Conservation (phyloP, 1,140 invertebrate species). For the Bradysia coprophila region DNA sequence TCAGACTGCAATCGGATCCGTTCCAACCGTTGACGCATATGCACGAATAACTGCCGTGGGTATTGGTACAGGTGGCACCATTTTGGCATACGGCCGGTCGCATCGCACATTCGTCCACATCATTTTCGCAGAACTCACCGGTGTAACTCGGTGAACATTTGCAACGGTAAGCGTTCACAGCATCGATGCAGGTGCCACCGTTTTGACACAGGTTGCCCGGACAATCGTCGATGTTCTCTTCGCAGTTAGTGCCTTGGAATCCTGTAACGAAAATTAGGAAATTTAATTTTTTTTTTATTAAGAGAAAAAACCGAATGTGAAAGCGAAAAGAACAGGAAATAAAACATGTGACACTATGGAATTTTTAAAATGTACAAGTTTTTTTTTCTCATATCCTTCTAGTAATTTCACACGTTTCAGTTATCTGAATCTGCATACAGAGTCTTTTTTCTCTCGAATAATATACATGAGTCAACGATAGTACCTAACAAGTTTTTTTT, state of each 20-base stretch:
- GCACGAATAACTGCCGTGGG: constrained; percentile 75
- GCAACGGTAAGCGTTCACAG: constrained; percentile 73
- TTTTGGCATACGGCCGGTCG: constrained; percentile 78
- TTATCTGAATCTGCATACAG: too few species aligned
- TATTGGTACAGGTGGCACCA: constrained; percentile 86
- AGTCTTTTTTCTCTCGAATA: too few species aligned
- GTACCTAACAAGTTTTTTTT: too few species aligned
- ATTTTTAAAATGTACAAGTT: background rate
- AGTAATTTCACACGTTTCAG: too few species aligned
- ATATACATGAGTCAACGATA: too few species aligned
- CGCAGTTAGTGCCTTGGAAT: constrained; percentile 68
- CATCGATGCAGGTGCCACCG: constrained; percentile 76
- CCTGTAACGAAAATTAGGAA: constrained; percentile 37
- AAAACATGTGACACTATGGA: too few species aligned
- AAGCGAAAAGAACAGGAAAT: background rate
- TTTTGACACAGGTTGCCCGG: constrained; percentile 77
- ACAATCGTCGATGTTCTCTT: constrained; percentile 83
- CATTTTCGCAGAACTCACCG: constrained; percentile 60
- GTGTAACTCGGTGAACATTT: constrained; percentile 73
- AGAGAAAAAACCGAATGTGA: too few species aligned
- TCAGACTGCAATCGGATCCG: constrained; percentile 74
- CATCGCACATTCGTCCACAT: constrained; percentile 64
- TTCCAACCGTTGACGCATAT: constrained; percentile 95
- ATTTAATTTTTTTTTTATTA: too few species aligned
- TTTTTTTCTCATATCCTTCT: too few species aligned